Percentiles rank a stretch among this genome's conserved stretches.
Conservation (phyloP, 2,113 vertebrate genomes). For the Hiodon alosoides region DNA sequence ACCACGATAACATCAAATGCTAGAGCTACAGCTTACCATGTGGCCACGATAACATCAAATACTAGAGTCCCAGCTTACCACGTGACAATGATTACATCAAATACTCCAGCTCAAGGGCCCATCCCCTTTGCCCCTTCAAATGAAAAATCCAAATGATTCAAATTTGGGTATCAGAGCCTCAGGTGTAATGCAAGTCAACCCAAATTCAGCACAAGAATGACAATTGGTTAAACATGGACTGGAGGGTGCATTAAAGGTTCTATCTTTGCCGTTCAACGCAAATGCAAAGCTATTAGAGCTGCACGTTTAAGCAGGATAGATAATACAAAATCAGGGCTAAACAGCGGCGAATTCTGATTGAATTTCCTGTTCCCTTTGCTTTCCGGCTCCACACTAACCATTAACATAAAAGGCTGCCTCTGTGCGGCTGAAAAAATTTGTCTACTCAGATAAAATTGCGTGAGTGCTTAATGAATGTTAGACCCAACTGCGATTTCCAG, state of each 20-base stretch:
- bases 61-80: no score
- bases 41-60: no score
- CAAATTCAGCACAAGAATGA: neutral
- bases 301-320: neutral
- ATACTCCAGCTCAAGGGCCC: no score
- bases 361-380: neutral
- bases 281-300: no score
- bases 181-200: no score
- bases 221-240: neutral
- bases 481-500: neutral
- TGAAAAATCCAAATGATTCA: no score
- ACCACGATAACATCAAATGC: no score
- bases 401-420: neutral
- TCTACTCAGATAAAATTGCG: constrained; percentile 4
- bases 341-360: neutral
- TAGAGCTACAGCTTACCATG: no score
- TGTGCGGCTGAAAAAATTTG: constrained; percentile 1
- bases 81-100: no score
- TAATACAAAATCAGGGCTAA: neutral
- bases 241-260: neutral
- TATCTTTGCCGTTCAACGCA: neutral
- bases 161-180: neutral
- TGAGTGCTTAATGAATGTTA: constrained; percentile 5
- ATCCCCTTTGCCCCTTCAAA: no score
- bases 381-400: neutral